Conservation (phyloP, 2,888 invertebrate genomes). For the Agonopterix arenella region DNA sequence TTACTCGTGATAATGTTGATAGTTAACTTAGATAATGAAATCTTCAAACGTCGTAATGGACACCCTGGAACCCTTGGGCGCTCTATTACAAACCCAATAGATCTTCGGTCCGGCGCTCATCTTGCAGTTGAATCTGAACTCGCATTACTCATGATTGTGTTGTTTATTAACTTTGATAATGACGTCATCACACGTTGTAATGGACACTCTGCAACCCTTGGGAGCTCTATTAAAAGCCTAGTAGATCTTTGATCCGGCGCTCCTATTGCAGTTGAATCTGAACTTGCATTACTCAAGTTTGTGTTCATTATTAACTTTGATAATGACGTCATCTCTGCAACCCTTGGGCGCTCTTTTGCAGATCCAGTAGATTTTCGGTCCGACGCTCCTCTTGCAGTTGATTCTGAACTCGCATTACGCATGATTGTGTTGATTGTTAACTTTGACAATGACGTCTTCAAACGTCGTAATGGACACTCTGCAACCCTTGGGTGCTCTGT, state of each 20-base stretch:
- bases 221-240: constrained; percentile 24
- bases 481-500: constrained; percentile 17
- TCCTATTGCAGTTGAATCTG: constrained; percentile 31
- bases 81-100: constrained; percentile 23
- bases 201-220: constrained; percentile 14
- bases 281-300: too few species aligned
- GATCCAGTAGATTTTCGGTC: constrained; percentile 17
- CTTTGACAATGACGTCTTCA: constrained; percentile 10
- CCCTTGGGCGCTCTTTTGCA: constrained; percentile 20
- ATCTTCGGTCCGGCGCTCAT: constrained; percentile 16
- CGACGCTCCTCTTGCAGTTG: constrained; percentile 26
- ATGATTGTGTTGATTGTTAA: constrained; percentile 12
- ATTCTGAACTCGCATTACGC: constrained; percentile 17
- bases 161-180: constrained; percentile 10
- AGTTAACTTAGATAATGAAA: constrained; percentile 8
- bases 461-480: constrained; percentile 15
- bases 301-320: constrained; percentile 9
- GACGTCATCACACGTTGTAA: constrained; percentile 13
- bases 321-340: constrained; percentile 13
- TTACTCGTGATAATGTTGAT: constrained; percentile 12
- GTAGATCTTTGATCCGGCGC: constrained; percentile 13
- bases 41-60: constrained; percentile 12
- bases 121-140: constrained; percentile 29
- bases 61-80: constrained; percentile 14
- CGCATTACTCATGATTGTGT: constrained; percentile 11